phyloP scores from a whole-genome alignment of 1,140 invertebrate genomes.

The Leptopilina clavipes region DNA sequence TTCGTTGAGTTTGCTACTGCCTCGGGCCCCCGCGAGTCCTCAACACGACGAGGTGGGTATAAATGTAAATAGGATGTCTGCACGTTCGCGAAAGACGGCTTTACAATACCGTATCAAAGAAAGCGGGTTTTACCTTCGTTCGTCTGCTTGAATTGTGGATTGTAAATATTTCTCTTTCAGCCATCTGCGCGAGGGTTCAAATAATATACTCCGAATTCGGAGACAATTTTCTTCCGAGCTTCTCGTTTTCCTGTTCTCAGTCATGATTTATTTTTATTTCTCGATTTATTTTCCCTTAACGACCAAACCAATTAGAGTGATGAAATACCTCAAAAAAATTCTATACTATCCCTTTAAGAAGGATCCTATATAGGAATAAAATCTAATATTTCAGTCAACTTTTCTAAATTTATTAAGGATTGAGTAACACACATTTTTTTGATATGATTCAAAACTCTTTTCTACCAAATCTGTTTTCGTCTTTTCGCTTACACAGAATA shows the following conservation, averaged over 20 bases:
- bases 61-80: slow-evolving; percentile 71
- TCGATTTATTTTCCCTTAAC: no score
- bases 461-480: no score
- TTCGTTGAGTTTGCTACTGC: slow-evolving; percentile 37
- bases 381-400: no score
- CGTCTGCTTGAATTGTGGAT: slow-evolving; percentile 36
- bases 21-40: slow-evolving; percentile 43
- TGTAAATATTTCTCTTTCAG: slow-evolving; percentile 23
- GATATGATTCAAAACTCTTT: no score
- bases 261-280: background rate
- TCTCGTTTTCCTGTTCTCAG: background rate
- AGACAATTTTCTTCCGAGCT: slow-evolving; percentile 12
- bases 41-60: slow-evolving; percentile 61
- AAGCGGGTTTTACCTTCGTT: slow-evolving; percentile 51
- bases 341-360: no score
- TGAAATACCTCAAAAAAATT: no score
- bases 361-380: no score
- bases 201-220: background rate
- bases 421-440: no score
- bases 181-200: background rate
- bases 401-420: no score
- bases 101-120: slow-evolving; percentile 65
- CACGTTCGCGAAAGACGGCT: slow-evolving; percentile 63
- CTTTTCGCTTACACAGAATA: no score
- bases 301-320: no score